A percentile compares a stretch with the other conserved stretches of the same genome.
Evolutionary conservation across 2,888 invertebrate genomes (phyloP).

Genomic region (Macropis europaea): DNA sequence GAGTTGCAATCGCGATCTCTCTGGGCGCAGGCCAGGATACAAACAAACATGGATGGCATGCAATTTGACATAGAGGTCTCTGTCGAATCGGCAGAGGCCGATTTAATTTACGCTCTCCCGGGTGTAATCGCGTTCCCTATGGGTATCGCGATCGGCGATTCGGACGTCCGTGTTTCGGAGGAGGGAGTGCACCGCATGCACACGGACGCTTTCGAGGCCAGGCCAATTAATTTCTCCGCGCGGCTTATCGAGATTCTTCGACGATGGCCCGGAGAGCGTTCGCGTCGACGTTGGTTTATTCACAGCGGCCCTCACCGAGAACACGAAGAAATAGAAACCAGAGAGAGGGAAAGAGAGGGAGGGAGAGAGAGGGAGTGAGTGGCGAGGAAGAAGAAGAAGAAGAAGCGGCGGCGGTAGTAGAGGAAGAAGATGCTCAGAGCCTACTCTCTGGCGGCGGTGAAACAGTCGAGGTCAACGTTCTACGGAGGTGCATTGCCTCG

Average conservation of each 20-base stretch:
- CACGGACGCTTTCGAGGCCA: constrained; percentile 53
- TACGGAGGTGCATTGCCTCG: constrained; percentile 77
- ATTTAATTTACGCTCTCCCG: background rate
- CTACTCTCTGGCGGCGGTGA: constrained; percentile 46
- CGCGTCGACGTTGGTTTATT: constrained; percentile 68
- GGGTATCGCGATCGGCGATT: background rate
- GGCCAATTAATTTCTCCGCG: constrained; percentile 75
- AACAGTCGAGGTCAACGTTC: constrained; percentile 74
- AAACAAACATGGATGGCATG: too few relatives aligned
- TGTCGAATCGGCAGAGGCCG: too few relatives aligned
- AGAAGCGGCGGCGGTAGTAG: constrained; percentile 6
- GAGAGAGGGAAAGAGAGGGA: constrained; percentile 30
- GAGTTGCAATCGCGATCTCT: too few relatives aligned
- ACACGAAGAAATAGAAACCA: constrained; percentile 52
- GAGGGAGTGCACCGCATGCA: too few relatives aligned
- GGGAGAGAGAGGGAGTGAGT: background rate
- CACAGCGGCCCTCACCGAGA: constrained; percentile 55
- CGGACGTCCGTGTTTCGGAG: constrained; percentile 27
- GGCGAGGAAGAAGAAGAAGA: background rate
- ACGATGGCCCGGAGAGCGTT: constrained; percentile 65
- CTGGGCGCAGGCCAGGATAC: too few relatives aligned
- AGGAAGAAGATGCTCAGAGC: constrained; percentile 44
- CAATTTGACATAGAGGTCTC: too few relatives aligned
- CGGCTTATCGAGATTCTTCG: constrained; percentile 73
- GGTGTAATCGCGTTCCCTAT: background rate